Evolutionary conservation across 2,113 vertebrate genomes (phyloP).

Genomic region (Nasalis larvatus): DNA sequence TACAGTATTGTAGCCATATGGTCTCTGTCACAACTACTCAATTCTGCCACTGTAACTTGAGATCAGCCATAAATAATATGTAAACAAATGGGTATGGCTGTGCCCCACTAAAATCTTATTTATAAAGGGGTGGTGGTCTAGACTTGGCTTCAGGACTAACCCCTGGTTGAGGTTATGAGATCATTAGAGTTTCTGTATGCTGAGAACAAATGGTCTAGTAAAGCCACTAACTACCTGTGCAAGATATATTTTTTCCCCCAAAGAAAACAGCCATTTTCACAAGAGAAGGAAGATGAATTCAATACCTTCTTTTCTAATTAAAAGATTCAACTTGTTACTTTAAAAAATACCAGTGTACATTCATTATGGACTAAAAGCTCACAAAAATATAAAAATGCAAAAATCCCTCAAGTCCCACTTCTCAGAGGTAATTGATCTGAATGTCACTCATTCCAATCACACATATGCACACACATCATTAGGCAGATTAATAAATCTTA

Average conservation of each 20-base stretch:
- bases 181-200: slow-evolving; percentile 3
- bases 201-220: neutral
- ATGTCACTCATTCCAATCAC: neutral
- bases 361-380: slow-evolving; percentile 14
- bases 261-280: slow-evolving; percentile 46
- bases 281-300: neutral
- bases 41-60: neutral
- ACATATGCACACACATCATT: neutral
- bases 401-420: neutral
- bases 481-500: neutral
- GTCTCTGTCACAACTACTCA: neutral
- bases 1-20: neutral
- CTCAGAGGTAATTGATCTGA: neutral
- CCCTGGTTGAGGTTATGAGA: neutral
- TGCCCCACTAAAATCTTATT: neutral
- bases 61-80: neutral
- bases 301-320: neutral
- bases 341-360: neutral
- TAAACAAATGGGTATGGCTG: neutral
- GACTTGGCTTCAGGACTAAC: neutral
- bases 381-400: slow-evolving; percentile 9
- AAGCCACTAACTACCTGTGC: slow-evolving; percentile 11
- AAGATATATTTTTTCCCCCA: neutral
- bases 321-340: slow-evolving; percentile 14
- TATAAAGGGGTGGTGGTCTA: neutral